Base-by-base conservation (phyloP, 2,888 invertebrate species). In the Chamaedrilus cognettii region DNA sequence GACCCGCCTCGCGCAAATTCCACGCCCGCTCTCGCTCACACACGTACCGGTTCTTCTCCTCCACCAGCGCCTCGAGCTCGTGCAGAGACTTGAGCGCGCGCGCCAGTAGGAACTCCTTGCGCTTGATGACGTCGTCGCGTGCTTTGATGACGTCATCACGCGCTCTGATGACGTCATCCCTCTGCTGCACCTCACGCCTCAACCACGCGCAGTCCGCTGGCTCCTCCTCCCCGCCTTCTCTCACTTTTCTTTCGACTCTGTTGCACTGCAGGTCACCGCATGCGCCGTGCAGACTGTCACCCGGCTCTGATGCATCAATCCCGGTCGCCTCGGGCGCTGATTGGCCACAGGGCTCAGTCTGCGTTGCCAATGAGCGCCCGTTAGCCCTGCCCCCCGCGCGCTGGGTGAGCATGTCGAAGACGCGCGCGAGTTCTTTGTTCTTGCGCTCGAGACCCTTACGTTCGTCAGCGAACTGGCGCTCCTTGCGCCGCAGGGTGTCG, bases 381-480 rank as follows among this genome's bases (percentile, higher is more conserved):
- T 57, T 52, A 60, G 3, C 26, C 26, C 11, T 59, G n/a, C n/a
- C n/a, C 31, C 2, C 50, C n/a, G 56, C 56, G 33, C 56, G 51
- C 23, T 68, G 34, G 15, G 60, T 59, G 55, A 68, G 32, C 31
- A 68, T 31, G 50, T 65, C 64, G 23, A 68, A 68, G 31, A 68
- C 55, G 23, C 60, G 57, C 3, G 64, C 56, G 11, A 68, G 59
- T 26, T 68, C 64, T 19, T 50, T 58, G 64, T 68, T 68, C 34
- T 60, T 68, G n/a, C 64, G 33, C 42, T 42, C 26, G 35, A 68
- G 31, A 4, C 49, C 56, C 33, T 68, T 65, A 52, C 68, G 61
- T 28, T 68, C 68, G 15, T 68, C 68, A 11, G 56, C 57, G 30
- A 68, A 65, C 49, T 68, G 68, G 7, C 50, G n/a, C 42, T 68